A percentile compares a stretch with the other conserved stretches of the same genome.
Conservation (phyloP, 2,797 vertebrate species). For the Cossypha heuglini region DNA sequence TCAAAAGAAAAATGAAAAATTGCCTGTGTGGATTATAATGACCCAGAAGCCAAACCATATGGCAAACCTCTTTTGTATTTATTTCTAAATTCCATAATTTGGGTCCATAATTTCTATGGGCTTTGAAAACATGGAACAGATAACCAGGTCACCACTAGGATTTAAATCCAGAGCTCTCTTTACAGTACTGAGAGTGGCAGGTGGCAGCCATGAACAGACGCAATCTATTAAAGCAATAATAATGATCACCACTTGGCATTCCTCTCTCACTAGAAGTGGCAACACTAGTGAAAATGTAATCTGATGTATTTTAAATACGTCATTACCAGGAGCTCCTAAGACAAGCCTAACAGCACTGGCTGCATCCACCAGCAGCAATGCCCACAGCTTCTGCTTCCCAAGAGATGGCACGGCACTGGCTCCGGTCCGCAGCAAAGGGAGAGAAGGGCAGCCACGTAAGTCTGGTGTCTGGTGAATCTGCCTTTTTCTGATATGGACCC, state of each 20-base stretch:
- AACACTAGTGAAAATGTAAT: constrained; percentile 18
- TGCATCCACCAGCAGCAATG: neutral
- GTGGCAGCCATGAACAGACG: neutral
- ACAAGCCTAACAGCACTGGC: neutral
- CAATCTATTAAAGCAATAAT: constrained; percentile 28
- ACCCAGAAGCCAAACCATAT: neutral
- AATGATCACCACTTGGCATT: neutral
- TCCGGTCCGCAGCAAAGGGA: neutral
- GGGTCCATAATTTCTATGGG: neutral
- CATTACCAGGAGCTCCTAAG: neutral
- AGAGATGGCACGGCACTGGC: neutral
- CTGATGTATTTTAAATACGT: neutral
- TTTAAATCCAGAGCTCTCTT: constrained; percentile 2
- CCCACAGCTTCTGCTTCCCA: neutral
- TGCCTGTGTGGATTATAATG: neutral
- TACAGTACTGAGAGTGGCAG: neutral
- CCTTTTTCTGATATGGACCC: neutral
- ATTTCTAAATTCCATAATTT: neutral
- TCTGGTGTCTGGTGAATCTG: neutral
- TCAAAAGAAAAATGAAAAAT: neutral
- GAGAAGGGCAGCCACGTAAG: neutral
- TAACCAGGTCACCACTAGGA: constrained; percentile 14
- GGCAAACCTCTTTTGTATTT: neutral
- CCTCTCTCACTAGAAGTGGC: constrained; percentile 6
- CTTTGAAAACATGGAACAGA: neutral